Evolutionary conservation across 2,888 invertebrate genomes (phyloP).

Genomic region (Invenusta paracnida): DNA sequence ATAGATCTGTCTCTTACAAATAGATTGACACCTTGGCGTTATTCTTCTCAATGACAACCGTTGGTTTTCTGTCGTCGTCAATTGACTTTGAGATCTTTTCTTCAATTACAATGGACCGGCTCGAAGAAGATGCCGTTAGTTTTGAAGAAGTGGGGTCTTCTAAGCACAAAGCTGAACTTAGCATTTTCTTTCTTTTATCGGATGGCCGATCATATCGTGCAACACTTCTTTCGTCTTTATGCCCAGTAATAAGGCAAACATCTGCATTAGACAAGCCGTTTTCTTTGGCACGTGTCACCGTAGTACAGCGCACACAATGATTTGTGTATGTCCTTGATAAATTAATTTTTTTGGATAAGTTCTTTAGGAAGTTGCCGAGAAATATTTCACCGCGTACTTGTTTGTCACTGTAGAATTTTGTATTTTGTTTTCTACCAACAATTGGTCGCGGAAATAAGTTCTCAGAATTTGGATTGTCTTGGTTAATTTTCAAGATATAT

Average conservation of each 20-base stretch:
- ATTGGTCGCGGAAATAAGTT: constrained; percentile 9
- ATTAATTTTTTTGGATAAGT: background rate
- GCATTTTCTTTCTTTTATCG: background rate
- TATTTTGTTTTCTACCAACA: background rate
- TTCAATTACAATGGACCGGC: no score
- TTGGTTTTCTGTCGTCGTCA: background rate
- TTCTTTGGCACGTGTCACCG: background rate
- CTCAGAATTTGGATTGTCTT: background rate
- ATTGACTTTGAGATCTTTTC: background rate
- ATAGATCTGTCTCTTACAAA: background rate
- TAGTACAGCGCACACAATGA: constrained; percentile 6
- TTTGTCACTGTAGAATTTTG: background rate
- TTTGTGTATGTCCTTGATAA: no score
- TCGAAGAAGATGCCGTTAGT: no score
- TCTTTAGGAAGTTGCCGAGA: constrained; percentile 1
- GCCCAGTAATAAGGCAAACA: background rate
- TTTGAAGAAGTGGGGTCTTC: no score
- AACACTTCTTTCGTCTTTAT: background rate
- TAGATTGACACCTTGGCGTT: background rate
- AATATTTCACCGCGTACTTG: constrained; percentile 18
- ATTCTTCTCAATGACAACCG: background rate
- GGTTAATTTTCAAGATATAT: constrained; percentile 2
- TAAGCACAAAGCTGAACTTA: background rate
- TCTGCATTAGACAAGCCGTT: no score
- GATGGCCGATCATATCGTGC: background rate